Conservation (phyloP, 2,797 vertebrate species). For the Protosalanx chinensis region DNA sequence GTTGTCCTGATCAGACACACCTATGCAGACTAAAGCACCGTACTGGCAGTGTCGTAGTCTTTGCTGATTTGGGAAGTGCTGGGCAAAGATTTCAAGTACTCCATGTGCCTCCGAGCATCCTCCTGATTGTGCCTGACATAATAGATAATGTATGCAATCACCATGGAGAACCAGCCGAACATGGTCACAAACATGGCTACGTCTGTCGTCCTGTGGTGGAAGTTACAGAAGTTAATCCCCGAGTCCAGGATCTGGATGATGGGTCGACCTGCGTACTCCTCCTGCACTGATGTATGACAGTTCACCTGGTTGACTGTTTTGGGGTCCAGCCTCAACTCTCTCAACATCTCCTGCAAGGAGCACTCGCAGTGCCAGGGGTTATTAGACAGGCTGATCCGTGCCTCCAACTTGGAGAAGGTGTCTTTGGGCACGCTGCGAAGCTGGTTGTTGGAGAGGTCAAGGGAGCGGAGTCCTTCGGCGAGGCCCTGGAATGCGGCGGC, state of each 20-base stretch:
- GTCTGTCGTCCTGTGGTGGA: slow-evolving; percentile 88
- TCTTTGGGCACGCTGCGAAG: slow-evolving; percentile 87
- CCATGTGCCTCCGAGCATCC: slow-evolving; percentile 86
- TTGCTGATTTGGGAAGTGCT: slow-evolving; percentile 71
- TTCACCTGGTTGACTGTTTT: slow-evolving; percentile 85
- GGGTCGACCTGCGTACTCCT: slow-evolving; percentile 78
- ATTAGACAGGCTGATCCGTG: slow-evolving; percentile 82
- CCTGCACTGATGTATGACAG: slow-evolving; percentile 77
- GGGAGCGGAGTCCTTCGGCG: slow-evolving; percentile 78
- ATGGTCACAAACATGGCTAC: slow-evolving; percentile 94
- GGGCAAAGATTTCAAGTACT: slow-evolving; percentile 93
- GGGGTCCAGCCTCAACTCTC: slow-evolving; percentile 85
- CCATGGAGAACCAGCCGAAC: slow-evolving; percentile 98
- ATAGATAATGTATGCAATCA: slow-evolving; percentile 88
- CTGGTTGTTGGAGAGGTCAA: slow-evolving; percentile 89
- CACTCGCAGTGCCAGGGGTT: slow-evolving; percentile 95
- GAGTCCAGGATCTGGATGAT: slow-evolving; percentile 87
- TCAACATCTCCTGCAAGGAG: slow-evolving; percentile 85
- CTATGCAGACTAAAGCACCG: slow-evolving; percentile 59
- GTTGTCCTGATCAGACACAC: neutral
- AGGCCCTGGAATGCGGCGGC: slow-evolving; percentile 86
- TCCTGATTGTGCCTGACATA: slow-evolving; percentile 91
- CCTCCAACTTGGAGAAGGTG: slow-evolving; percentile 84
- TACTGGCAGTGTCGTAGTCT: slow-evolving; percentile 74
- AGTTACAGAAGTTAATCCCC: slow-evolving; percentile 89